A percentile compares a stretch with the other conserved stretches of the same genome.
These are phyloP conservation scores for Takifugu bimaculatus DNA, from an alignment of 2,113 vertebrate species.

Conservation along the genomic window DNA sequence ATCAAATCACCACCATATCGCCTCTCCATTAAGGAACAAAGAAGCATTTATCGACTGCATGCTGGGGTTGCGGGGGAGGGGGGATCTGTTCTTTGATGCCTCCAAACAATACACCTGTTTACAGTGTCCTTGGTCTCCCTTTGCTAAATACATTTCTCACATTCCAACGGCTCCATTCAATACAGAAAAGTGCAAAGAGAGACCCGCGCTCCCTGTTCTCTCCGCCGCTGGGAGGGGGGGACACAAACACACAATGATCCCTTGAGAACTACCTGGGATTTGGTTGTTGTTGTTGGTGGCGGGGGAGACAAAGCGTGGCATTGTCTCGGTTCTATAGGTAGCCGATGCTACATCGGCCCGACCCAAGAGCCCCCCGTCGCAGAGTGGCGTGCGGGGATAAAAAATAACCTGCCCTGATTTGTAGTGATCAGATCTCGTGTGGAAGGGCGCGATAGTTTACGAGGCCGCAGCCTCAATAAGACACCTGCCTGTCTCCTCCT, in stretches of 20 bases:
- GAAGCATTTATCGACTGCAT: constrained; percentile 56
- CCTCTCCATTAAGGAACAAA: constrained; percentile 50
- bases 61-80: constrained; percentile 26
- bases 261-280: constrained; percentile 69
- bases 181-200: constrained; percentile 70
- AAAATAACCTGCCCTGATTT: background rate
- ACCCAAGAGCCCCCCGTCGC: constrained; percentile 48
- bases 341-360: constrained; percentile 39
- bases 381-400: constrained; percentile 24
- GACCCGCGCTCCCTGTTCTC: constrained; percentile 43
- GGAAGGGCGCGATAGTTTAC: constrained; percentile 47
- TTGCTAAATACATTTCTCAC: constrained; percentile 72
- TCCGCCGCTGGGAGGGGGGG: constrained; percentile 36
- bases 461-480: constrained; percentile 46
- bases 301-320: constrained; percentile 54
- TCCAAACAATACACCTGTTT: constrained; percentile 71
- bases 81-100: constrained; percentile 52
- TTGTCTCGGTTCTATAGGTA: constrained; percentile 69
- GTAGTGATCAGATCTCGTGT: constrained; percentile 13
- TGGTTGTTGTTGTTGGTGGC: background rate
- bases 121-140: constrained; percentile 63
- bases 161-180: constrained; percentile 69
- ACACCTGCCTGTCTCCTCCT: constrained; percentile 45
- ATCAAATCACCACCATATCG: constrained; percentile 40
- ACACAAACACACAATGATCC: constrained; percentile 59